phyloP scores from a whole-genome alignment of 2,797 vertebrate genomes.

The Malurus splendens region DNA sequence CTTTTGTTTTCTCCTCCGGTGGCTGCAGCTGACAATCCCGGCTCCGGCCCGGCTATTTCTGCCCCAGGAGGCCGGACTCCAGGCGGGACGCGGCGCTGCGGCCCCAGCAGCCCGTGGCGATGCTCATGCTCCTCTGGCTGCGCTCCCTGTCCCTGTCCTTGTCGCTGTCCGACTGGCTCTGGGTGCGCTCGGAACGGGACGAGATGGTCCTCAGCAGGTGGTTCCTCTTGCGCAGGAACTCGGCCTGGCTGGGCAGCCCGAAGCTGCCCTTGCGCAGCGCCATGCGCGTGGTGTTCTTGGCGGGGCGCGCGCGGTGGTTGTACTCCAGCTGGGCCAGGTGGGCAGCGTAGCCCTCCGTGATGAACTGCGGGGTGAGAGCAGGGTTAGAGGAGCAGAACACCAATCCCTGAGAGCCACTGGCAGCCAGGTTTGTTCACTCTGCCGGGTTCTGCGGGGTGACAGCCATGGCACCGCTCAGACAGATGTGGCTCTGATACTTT shows the following conservation, averaged over 20 bases:
- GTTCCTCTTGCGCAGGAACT: constrained; percentile 93
- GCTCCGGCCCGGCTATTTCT: constrained; percentile 72
- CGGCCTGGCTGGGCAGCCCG: constrained; percentile 82
- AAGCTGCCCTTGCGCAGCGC: constrained; percentile 94
- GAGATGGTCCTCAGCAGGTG: constrained; percentile 94
- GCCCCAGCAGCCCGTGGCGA: constrained; percentile 91
- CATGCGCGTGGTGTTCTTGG: constrained; percentile 89
- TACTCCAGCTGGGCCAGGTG: constrained; percentile 93
- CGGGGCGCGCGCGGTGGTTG: constrained; percentile 85
- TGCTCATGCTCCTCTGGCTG: constrained; percentile 88
- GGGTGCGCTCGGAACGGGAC: constrained; percentile 82
- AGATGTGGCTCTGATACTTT: rapidly evolving
- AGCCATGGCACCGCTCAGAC: rapidly evolving
- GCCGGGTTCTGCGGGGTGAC: not conserved
- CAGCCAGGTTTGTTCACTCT: rapidly evolving
- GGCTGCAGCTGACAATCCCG: not conserved
- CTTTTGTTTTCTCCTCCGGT: not conserved
- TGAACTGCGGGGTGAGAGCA: constrained; percentile 43
- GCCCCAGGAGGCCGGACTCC: constrained; percentile 79
- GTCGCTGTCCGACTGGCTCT: constrained; percentile 82
- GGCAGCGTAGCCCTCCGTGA: constrained; percentile 87
- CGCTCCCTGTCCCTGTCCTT: constrained; percentile 82
- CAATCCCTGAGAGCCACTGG: not conserved
- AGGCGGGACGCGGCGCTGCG: constrained; percentile 78
- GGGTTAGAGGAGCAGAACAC: not conserved